These are phyloP conservation scores for Lepus townsendii DNA, from an alignment of 2,797 vertebrate genomes.

Conservation along the genomic window DNA sequence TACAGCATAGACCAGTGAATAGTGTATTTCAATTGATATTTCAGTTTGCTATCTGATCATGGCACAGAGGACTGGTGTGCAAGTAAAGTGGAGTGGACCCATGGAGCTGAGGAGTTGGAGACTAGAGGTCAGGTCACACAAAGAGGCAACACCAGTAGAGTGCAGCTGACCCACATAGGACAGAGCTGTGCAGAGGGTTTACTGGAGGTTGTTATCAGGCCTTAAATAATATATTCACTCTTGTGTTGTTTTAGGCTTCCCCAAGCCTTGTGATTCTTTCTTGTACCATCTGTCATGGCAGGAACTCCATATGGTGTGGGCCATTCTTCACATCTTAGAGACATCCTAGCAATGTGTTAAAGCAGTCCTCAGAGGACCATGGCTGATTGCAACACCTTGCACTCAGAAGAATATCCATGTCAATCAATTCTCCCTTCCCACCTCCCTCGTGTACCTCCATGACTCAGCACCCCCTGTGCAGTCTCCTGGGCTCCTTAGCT, in stretches of 20 bases:
- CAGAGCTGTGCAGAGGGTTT: not conserved
- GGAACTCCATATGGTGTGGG: not conserved
- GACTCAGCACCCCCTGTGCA: not conserved
- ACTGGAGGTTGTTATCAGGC: not conserved
- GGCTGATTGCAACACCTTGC: not conserved
- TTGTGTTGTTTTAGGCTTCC: not conserved
- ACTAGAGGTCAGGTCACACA: not conserved
- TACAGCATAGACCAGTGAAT: accelerated
- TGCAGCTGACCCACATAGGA: not conserved
- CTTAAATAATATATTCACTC: not conserved
- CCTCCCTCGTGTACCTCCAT: no score
- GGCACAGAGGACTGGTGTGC: not conserved
- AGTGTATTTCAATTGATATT: no score
- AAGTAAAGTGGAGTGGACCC: no score
- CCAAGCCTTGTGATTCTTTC: not conserved
- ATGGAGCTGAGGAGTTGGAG: not conserved
- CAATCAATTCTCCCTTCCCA: not conserved
- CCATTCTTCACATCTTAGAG: not conserved
- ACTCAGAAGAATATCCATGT: not conserved
- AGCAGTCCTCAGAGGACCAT: not conserved
- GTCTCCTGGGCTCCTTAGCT: no score
- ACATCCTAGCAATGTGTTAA: not conserved
- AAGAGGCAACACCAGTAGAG: no score
- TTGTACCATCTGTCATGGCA: not conserved
- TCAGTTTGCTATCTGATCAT: no score